phyloP scores from a whole-genome alignment of 2,797 vertebrate species.

The Apodemus agrarius region DNA sequence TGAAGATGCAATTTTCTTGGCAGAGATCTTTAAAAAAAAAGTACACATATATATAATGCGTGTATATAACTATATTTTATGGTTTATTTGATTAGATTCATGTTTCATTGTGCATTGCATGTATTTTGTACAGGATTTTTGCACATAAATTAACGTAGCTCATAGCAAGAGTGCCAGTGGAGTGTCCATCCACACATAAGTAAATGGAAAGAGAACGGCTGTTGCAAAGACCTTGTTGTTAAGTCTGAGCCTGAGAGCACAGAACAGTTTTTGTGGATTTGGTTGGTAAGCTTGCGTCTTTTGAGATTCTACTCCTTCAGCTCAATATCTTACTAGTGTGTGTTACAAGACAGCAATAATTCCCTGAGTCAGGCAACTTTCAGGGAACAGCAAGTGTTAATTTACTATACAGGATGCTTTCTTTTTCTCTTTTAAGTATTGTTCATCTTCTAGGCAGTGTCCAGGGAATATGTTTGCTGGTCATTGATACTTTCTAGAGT shows the following conservation, averaged over 20 bases:
- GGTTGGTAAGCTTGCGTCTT: constrained; percentile 64
- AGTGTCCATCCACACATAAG: constrained; percentile 66
- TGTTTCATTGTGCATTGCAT: constrained; percentile 47
- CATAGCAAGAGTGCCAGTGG: constrained; percentile 52
- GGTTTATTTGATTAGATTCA: constrained; percentile 21
- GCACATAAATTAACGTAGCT: constrained; percentile 67
- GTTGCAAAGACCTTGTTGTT: constrained; percentile 64
- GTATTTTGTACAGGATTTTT: constrained; percentile 55
- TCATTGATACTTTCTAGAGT: not conserved
- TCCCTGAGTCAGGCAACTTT: constrained; percentile 23
- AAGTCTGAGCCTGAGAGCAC: constrained; percentile 50
- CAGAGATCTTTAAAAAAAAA: constrained; percentile 38
- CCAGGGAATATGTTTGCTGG: not conserved
- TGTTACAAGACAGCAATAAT: not conserved
- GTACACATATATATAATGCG: not conserved
- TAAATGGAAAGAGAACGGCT: constrained; percentile 76
- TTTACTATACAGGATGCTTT: not conserved
- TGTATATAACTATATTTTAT: constrained; percentile 60
- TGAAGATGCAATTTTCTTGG: constrained; percentile 55
- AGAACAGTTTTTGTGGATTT: constrained; percentile 48
- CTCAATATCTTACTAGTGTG: constrained; percentile 5
- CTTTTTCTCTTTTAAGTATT: not conserved
- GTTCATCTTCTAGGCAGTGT: not conserved
- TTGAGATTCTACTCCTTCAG: constrained; percentile 59
- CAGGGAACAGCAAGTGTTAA: not conserved